Evolutionary conservation across 1,140 invertebrate species (phyloP), one percentile per base, ranked within the genome.

Genomic region (Heliothis subflexa): DNA sequence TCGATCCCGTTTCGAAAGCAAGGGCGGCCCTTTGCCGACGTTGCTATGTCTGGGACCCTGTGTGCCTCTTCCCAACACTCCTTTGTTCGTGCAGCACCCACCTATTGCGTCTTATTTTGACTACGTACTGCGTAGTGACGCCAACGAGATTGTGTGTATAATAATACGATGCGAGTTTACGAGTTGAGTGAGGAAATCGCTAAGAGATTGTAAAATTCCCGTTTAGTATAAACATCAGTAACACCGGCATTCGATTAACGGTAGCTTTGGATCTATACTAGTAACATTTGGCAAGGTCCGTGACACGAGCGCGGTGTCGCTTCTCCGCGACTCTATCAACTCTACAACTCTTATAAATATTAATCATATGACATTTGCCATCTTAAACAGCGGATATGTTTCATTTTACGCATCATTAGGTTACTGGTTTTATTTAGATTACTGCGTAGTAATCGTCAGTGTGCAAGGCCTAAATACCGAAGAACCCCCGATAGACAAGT

Each of bases 1-100:
- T 91, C 86, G 88, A 86, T 85, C 83, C 86, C 86, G 83, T 86
- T 88, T 85, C 85, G 83, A 87, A 88, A 89, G 87, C 86, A 82
- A 87, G 86, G 85, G 79, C 83, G 76, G 82, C 88, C 86, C 88
- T 88, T 85, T 85, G 83, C 80, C 78, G 83, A 78, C 85, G 73
- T 33, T 80, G 74, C 80, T 85, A 78, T 82, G 74, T 78, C 64
- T 74, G 57, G 21, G 59, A 45, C 16, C 47, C 73, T 64, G 47
- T n/a, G 12, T 45, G 18, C 18, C 47, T 33, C 62, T 64, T 49
- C 45, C 21, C 3, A 7, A 11, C 11, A 62, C 28, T 75, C 73
- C 73, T 75, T 75, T 75, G 73, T 75, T 75, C 25, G 50, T 2
- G 25, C 18, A 16, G 9, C 47, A 14, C 13, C 47, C 16, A 70